A percentile compares a stretch with the other conserved stretches of the same genome.
Conservation (phyloP, 1,140 invertebrate genomes). For the Ceratosolen solmsi region DNA sequence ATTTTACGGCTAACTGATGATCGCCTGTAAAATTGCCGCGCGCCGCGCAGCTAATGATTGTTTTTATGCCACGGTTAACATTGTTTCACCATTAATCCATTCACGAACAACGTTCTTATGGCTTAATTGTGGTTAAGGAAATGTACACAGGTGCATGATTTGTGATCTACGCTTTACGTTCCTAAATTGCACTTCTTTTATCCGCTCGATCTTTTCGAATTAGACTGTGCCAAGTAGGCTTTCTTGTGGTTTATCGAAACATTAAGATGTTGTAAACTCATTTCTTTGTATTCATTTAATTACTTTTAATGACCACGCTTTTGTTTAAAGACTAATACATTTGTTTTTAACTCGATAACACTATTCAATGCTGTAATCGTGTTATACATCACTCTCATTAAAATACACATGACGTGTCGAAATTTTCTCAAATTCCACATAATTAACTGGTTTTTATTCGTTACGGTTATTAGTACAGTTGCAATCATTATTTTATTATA, state of each 20-base stretch:
- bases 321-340: not conserved
- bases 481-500: too few species aligned
- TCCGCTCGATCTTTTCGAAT: not conserved
- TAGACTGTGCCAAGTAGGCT: not conserved
- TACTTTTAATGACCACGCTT: not conserved
- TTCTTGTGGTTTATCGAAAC: not conserved
- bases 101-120: not conserved
- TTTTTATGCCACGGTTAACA: not conserved
- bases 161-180: not conserved
- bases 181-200: not conserved
- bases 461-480: too few species aligned
- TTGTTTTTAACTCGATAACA: too few species aligned
- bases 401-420: not conserved
- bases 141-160: not conserved
- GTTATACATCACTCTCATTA: not conserved
- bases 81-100: conserved; percentile 29
- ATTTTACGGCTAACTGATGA: conserved; percentile 33
- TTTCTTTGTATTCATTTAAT: not conserved
- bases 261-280: not conserved
- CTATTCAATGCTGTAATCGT: not conserved
- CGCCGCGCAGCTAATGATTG: not conserved
- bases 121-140: conserved; percentile 3
- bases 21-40: not conserved
- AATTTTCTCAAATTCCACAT: not conserved
- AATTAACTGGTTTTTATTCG: too few species aligned